Conservation (phyloP, 2,113 vertebrate species). For the Psilopsiagon aurifrons region DNA sequence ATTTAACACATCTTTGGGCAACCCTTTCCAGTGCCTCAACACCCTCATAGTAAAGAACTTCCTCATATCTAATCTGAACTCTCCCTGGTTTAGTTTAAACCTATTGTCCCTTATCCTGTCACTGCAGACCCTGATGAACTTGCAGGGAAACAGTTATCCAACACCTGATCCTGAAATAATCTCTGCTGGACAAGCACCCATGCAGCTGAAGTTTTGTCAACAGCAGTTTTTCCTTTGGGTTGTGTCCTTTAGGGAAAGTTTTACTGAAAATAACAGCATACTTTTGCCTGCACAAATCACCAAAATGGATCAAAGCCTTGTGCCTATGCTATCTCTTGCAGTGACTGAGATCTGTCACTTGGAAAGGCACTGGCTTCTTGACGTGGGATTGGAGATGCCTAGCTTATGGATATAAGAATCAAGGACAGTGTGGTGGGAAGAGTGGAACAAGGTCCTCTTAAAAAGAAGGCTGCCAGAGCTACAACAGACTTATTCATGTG, state of each 20-base stretch:
- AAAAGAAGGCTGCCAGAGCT: not conserved
- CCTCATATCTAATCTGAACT: not conserved
- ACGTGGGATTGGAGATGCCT: too few species aligned
- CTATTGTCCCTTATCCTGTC: not conserved
- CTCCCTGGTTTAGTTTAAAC: not conserved
- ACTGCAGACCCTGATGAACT: not conserved
- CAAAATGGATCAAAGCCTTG: not conserved
- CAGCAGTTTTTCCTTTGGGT: not conserved
- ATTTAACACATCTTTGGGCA: not conserved
- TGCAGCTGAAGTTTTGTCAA: not conserved
- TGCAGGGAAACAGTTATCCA: not conserved
- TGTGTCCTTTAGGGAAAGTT: not conserved
- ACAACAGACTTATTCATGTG: not conserved
- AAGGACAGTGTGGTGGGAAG: not conserved
- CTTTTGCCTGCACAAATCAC: not conserved
- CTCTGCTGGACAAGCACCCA: not conserved
- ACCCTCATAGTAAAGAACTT: not conserved
- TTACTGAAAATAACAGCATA: not conserved
- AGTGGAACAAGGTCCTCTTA: not conserved
- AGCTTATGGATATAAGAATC: not conserved
- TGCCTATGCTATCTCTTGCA: accelerated
- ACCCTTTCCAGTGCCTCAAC: not conserved
- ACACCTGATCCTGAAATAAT: not conserved
- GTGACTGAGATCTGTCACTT: not conserved
- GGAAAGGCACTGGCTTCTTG: not conserved